A percentile compares a stretch with the other conserved stretches of the same genome.
These are phyloP conservation scores for Campoletis sonorensis DNA, from an alignment of 1,140 invertebrate species.

Conservation along the genomic window DNA sequence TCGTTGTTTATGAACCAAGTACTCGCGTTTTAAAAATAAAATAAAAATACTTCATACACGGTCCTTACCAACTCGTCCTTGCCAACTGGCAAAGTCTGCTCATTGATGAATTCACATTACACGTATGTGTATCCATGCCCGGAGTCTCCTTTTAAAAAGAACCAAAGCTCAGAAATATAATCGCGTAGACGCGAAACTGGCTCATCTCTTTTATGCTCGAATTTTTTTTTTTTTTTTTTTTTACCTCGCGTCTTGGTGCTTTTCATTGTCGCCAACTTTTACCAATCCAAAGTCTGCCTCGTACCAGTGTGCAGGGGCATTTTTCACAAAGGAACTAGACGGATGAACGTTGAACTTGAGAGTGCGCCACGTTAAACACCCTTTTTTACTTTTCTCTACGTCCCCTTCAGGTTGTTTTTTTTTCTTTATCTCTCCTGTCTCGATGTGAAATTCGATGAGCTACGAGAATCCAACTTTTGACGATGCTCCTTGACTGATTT, in stretches of 20 bases:
- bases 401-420: not conserved
- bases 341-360: slow-evolving; percentile 33
- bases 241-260: slow-evolving; percentile 5
- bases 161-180: slow-evolving; percentile 23
- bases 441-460: slow-evolving; percentile 41
- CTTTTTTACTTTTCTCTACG: not conserved
- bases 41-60: not conserved
- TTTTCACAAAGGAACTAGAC: slow-evolving; percentile 11
- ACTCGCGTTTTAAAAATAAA: no score
- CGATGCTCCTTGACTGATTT: no score
- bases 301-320: not conserved
- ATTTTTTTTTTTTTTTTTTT: slow-evolving; percentile 19
- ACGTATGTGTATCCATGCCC: not conserved
- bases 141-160: slow-evolving; percentile 29
- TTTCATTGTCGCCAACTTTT: slow-evolving; percentile 35
- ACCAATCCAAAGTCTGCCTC: not conserved
- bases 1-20: no score
- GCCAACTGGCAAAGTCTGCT: no score
- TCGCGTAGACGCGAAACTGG: slow-evolving; percentile 19
- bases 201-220: slow-evolving; percentile 1
- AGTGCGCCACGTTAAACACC: not conserved
- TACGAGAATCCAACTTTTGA: not conserved
- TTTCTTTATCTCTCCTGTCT: not conserved
- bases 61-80: no score
- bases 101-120: no score